Evolutionary conservation across 2,797 vertebrate genomes (phyloP).

Genomic region (Heliangelus exortis): DNA sequence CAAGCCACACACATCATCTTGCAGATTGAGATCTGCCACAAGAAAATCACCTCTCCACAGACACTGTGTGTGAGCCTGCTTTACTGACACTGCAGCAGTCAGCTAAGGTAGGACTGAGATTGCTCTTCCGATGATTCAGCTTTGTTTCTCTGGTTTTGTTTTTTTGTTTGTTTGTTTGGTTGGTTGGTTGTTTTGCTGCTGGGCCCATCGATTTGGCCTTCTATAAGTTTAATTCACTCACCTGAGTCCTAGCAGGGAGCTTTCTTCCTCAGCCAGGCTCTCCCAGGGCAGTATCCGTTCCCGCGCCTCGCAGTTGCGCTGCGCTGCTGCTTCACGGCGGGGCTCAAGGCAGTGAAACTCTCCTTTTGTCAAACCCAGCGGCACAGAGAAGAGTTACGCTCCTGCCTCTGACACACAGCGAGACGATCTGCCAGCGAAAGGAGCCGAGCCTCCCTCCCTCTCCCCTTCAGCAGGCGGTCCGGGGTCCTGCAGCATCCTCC

Average conservation of each 20-base stretch:
- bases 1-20: neutral
- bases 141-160: neutral
- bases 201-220: neutral
- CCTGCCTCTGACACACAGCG: slow-evolving; percentile 41
- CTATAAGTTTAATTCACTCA: slow-evolving; percentile 33
- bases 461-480: neutral
- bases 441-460: slow-evolving; percentile 23
- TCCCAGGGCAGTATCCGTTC: neutral
- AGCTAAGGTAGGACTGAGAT: neutral
- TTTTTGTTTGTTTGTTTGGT: too few species aligned
- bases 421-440: neutral
- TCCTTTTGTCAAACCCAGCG: slow-evolving; percentile 31
- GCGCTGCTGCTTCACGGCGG: slow-evolving; percentile 35
- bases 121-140: neutral
- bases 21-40: neutral
- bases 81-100: neutral
- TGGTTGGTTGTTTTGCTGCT: neutral
- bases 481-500: slow-evolving; percentile 76
- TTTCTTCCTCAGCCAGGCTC: slow-evolving; percentile 11
- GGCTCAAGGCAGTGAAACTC: slow-evolving; percentile 21
- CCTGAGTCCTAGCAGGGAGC: slow-evolving; percentile 29
- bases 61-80: neutral
- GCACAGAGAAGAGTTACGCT: slow-evolving; percentile 16
- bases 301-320: neutral
- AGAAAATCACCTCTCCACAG: neutral